phyloP scores from a whole-genome alignment of 2,888 invertebrate genomes.

The Amblyjoppa proteus region DNA sequence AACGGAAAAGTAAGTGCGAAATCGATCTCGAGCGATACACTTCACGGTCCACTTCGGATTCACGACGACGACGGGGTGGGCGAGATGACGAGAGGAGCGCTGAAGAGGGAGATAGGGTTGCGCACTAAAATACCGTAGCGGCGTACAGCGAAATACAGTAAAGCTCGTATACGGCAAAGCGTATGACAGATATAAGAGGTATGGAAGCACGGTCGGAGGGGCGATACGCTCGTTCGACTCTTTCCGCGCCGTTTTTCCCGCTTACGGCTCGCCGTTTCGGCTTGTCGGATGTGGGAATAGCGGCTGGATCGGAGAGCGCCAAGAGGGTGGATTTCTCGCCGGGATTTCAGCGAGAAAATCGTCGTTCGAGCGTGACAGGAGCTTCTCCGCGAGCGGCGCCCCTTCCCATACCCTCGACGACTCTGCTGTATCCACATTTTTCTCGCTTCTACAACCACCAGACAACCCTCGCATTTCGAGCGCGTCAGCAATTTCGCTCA shows the following conservation, averaged over 20 bases:
- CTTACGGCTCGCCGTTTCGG: slow-evolving; percentile 64
- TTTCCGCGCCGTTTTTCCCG: slow-evolving; percentile 67
- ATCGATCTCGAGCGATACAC: slow-evolving; percentile 58
- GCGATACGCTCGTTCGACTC: slow-evolving; percentile 64
- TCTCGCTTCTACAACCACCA: slow-evolving; percentile 34
- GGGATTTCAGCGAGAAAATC: slow-evolving; percentile 60
- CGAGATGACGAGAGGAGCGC: slow-evolving; percentile 37
- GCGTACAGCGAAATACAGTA: slow-evolving; percentile 32
- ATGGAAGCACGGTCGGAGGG: slow-evolving; percentile 34
- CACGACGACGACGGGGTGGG: slow-evolving; percentile 5
- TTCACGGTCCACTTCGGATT: slow-evolving; percentile 46
- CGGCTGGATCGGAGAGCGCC: slow-evolving; percentile 18
- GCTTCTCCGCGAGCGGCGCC: slow-evolving; percentile 36
- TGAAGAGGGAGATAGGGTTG: slow-evolving; percentile 12
- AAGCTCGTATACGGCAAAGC: slow-evolving; percentile 29
- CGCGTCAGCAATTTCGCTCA: slow-evolving; percentile 58
- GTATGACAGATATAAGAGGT: slow-evolving; percentile 34
- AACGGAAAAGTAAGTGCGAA: slow-evolving; percentile 48
- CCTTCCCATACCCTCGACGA: slow-evolving; percentile 28
- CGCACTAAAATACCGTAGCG: slow-evolving; percentile 43
- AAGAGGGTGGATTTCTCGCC: slow-evolving; percentile 48
- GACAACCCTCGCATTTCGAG: slow-evolving; percentile 46
- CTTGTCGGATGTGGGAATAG: slow-evolving; percentile 59
- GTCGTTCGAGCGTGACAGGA: slow-evolving; percentile 59
- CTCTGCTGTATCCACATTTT: slow-evolving; percentile 21